Conservation (phyloP, 2,113 vertebrate genomes). For the Bagarius yarrelli region DNA sequence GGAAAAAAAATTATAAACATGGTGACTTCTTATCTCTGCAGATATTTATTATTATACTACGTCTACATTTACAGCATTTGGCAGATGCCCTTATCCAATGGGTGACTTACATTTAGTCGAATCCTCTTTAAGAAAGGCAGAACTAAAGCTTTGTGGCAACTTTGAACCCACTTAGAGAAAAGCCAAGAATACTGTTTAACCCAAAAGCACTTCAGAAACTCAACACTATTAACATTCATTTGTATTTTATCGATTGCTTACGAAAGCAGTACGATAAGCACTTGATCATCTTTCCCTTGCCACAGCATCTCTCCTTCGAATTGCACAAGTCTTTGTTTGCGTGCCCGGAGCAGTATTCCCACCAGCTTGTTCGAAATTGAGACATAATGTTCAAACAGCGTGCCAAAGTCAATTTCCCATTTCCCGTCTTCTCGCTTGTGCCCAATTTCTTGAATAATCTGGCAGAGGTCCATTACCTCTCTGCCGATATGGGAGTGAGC, state of each 20-base stretch:
- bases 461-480: slow-evolving; percentile 81
- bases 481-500: slow-evolving; percentile 76
- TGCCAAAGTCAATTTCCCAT: slow-evolving; percentile 73
- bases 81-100: no score
- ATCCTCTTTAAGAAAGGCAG: background rate
- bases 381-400: slow-evolving; percentile 83
- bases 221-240: background rate
- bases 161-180: background rate
- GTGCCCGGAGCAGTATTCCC: slow-evolving; percentile 81
- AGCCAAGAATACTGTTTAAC: background rate
- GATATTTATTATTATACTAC: no score
- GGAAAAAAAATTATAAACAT: no score
- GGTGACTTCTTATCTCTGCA: no score
- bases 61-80: no score
- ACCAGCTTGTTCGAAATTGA: slow-evolving; percentile 89
- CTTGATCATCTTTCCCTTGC: slow-evolving; percentile 84
- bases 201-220: background rate
- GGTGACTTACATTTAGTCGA: no score
- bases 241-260: slow-evolving; percentile 51
- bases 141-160: background rate
- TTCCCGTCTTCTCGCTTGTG: slow-evolving; percentile 55
- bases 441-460: slow-evolving; percentile 75
- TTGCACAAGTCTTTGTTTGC: slow-evolving; percentile 80
- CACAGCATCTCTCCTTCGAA: slow-evolving; percentile 93
- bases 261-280: slow-evolving; percentile 76